Percentiles rank a stretch among this genome's conserved stretches.
Conservation (phyloP, 1,140 invertebrate genomes). For the Cotesia glomerata region DNA sequence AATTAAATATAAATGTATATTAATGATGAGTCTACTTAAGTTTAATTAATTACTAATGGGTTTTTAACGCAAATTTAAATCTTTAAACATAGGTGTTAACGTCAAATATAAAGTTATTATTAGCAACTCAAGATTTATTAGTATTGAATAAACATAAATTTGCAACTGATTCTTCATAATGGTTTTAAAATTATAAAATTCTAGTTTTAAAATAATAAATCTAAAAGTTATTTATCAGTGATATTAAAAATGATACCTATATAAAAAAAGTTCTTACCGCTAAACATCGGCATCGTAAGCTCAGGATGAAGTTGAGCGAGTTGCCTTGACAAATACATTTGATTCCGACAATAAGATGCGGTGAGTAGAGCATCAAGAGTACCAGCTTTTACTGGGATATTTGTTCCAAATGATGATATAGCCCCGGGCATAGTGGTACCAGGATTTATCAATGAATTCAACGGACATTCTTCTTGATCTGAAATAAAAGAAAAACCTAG, state of each 20-base stretch:
- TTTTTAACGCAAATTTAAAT: too few species aligned
- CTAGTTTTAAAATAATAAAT: too few species aligned
- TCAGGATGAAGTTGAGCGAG: slow-evolving; percentile 93
- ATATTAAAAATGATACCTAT: background rate
- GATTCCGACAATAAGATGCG: slow-evolving; percentile 88
- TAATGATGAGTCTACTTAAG: too few species aligned
- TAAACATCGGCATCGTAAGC: slow-evolving; percentile 98
- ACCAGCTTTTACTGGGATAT: slow-evolving; percentile 61
- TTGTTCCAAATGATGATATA: slow-evolving; percentile 25
- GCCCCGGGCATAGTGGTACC: slow-evolving; percentile 32
- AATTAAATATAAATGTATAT: too few species aligned
- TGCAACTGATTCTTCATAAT: too few species aligned
- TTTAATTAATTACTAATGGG: too few species aligned
- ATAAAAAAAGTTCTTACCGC: slow-evolving; percentile 70
- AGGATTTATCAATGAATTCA: slow-evolving; percentile 40
- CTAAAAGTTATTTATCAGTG: too few species aligned
- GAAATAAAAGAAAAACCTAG: slow-evolving; percentile 33
- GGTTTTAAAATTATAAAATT: too few species aligned
- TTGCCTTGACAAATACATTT: slow-evolving; percentile 89
- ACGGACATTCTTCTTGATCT: slow-evolving; percentile 68
- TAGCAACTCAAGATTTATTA: too few species aligned
- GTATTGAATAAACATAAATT: too few species aligned
- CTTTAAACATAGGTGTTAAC: too few species aligned
- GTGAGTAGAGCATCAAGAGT: slow-evolving; percentile 84
- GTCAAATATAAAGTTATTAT: too few species aligned